Percentiles rank a stretch among this genome's conserved stretches.
These are phyloP conservation scores for Koerneria pararmatus DNA, from an alignment of 2,888 invertebrate genomes.

Conservation along the genomic window DNA sequence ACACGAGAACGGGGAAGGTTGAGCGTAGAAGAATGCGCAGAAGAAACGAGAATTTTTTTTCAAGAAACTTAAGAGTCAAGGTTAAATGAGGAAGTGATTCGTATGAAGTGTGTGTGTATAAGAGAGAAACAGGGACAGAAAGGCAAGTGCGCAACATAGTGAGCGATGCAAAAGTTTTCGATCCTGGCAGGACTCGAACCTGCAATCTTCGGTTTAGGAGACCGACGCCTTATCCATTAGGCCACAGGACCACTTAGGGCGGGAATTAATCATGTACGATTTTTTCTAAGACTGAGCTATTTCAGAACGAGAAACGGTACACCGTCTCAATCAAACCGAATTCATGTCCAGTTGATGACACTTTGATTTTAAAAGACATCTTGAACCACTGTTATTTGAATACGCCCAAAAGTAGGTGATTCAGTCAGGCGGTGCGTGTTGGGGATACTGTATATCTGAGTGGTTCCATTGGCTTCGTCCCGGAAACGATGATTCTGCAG, in stretches of 20 bases:
- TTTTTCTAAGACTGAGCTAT: too few relatives aligned
- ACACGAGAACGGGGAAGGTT: too few relatives aligned
- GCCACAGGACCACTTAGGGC: conserved; percentile 40
- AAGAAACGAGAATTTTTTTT: not conserved
- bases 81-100: not conserved
- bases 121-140: not conserved
- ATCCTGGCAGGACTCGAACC: conserved; percentile 43
- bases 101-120: not conserved
- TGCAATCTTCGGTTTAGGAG: conserved; percentile 47
- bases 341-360: too few relatives aligned
- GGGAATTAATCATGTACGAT: too few relatives aligned
- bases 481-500: conserved; percentile 66
- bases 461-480: conserved; percentile 78
- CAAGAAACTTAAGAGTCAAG: not conserved
- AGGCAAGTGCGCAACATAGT: not conserved
- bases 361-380: too few relatives aligned
- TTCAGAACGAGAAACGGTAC: too few relatives aligned
- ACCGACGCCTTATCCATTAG: conserved; percentile 50
- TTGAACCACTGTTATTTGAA: too few relatives aligned
- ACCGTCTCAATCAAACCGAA: too few relatives aligned
- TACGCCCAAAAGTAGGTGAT: too few relatives aligned
- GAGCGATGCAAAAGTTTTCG: conserved; percentile 17
- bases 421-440: conserved; percentile 79
- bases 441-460: conserved; percentile 81
- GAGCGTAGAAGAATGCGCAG: too few relatives aligned